phyloP scores from a whole-genome alignment of 2,113 vertebrate species.

The Probosciger aterrimus region DNA sequence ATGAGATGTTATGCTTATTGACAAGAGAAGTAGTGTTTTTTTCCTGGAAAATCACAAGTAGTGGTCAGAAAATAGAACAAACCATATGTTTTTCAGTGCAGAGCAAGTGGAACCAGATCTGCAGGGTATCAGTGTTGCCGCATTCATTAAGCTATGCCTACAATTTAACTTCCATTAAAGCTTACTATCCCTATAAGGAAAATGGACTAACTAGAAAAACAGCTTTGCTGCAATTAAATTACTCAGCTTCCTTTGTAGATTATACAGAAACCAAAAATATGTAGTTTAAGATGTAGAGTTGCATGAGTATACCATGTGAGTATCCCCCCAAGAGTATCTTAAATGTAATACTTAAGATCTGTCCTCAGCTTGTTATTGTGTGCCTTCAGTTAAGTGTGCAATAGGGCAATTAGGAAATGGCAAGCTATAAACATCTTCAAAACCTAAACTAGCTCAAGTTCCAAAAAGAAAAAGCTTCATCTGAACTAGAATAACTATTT shows the following conservation, averaged over 20 bases:
- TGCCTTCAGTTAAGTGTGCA: background rate
- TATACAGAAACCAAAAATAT: background rate
- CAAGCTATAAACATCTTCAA: background rate
- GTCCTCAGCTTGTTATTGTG: background rate
- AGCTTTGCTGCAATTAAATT: background rate
- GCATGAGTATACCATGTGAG: background rate
- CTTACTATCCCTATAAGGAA: background rate
- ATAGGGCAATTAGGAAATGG: conserved; percentile 6
- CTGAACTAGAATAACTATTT: background rate
- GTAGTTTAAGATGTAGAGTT: background rate
- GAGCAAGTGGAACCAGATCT: background rate
- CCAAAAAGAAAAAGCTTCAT: background rate
- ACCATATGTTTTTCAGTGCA: background rate
- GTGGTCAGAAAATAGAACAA: background rate
- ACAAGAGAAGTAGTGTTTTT: background rate
- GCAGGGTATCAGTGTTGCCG: background rate
- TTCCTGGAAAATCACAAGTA: background rate
- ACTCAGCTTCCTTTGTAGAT: background rate
- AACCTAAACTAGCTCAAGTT: background rate
- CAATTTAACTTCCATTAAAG: background rate
- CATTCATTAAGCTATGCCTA: background rate
- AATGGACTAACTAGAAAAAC: background rate
- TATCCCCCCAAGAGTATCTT: background rate
- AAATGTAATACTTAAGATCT: background rate
- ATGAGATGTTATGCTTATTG: background rate